phyloP scores from a whole-genome alignment of 2,113 vertebrate species.

The Leptobrachium leishanense region DNA sequence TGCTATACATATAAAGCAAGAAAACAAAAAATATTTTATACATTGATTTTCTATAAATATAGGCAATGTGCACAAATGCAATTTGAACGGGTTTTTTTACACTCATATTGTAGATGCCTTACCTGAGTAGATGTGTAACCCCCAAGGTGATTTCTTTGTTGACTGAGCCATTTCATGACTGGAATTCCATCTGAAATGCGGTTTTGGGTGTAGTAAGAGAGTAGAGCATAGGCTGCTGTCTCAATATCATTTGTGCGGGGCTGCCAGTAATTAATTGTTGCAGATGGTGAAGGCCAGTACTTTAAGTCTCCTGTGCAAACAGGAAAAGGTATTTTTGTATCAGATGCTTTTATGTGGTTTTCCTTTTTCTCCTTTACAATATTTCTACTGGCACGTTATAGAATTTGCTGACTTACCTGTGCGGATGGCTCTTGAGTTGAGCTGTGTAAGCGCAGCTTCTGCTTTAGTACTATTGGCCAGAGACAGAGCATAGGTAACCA shows the following conservation, averaged over 20 bases:
- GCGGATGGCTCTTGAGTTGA: constrained; percentile 59
- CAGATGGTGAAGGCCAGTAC: constrained; percentile 55
- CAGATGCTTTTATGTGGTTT: not conserved
- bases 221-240: constrained; percentile 65
- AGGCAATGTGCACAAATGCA: no score
- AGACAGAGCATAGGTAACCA: constrained; percentile 67
- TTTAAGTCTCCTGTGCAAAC: constrained; percentile 59
- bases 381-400: not conserved
- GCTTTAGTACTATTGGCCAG: constrained; percentile 58
- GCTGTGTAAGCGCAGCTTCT: constrained; percentile 42
- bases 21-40: no score
- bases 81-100: no score
- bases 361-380: not conserved
- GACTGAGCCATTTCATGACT: constrained; percentile 70
- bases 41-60: no score
- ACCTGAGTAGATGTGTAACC: constrained; percentile 74
- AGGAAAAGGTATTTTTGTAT: not conserved
- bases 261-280: constrained; percentile 55
- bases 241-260: constrained; percentile 66
- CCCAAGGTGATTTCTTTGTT: constrained; percentile 63
- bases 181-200: constrained; percentile 48
- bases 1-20: no score
- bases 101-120: not conserved
- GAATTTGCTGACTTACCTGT: constrained; percentile 51
- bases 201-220: constrained; percentile 54